Base-by-base conservation (phyloP, 2,888 invertebrate genomes). In the Acleris sparsana region DNA sequence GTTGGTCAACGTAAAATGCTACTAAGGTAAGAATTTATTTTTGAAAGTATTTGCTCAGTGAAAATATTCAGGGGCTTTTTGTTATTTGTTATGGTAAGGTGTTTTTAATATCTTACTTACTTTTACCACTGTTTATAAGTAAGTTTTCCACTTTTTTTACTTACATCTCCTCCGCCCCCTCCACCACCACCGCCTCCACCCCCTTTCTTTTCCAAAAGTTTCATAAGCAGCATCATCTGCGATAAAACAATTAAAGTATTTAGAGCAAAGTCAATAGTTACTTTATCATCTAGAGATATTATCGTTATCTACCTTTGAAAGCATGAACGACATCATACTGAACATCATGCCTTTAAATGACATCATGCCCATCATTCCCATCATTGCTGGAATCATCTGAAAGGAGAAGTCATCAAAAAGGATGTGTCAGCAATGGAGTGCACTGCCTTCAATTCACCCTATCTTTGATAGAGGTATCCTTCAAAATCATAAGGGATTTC, bases 291-390 rank as follows among this genome's bases (percentile, higher is more conserved):
- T 9, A 43, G n/a, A n/a, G n/a, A n/a, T n/a, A n/a, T 9, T 17
- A 17, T 22, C n/a, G 13, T 13, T 11, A 56, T 67, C 90, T 76
- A 93, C 93, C 85, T 94, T 94, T 2, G 94, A 90, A 62, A 94
- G 77, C 91, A 94, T 92, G 70, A 94, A 87, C 0, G 94, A 93
- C 88, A 94, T 92, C 81, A 94, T 94, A 53, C 94, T 93, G 78
- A 94, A 93, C 86, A 94, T 90, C 93, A 94, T 93, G 16, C 93
- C 93, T 75, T 94, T 94, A 77, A 94, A 89, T 0, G 94, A 92
- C 87, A 93, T 93, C 88, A 94, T 91, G 25, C 94, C 94, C 88
- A 93, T 92, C 92, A 94, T 92, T 0, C 93, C 93, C 93, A 92
- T 89, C 88, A 93, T 93, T 0, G 91, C 92, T 69, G 93, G 92